A percentile compares a stretch with the other conserved stretches of the same genome.
phyloP scores from a whole-genome alignment of 2,888 invertebrate species.

The Ectemnius cavifrons region DNA sequence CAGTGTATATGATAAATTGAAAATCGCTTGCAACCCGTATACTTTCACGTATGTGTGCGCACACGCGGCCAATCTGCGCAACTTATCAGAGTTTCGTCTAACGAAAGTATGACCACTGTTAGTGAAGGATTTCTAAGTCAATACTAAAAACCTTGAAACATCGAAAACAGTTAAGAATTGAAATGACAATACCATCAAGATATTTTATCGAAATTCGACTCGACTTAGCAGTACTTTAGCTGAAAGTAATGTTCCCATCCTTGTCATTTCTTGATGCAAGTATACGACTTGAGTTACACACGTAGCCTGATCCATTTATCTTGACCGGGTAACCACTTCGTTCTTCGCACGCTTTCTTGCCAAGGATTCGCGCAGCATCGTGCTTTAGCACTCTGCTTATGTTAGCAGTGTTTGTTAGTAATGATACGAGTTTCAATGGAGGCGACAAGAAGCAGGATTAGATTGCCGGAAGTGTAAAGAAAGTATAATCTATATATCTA shows the following conservation, averaged over 20 bases:
- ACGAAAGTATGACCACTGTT: neutral
- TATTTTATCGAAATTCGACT: constrained; percentile 38
- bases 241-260: constrained; percentile 42
- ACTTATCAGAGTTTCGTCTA: constrained; percentile 9
- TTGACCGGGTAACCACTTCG: constrained; percentile 2
- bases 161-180: constrained; percentile 39
- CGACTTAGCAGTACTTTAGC: constrained; percentile 44
- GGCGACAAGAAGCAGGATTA: too few relatives aligned
- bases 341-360: constrained; percentile 6
- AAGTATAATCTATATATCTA: too few relatives aligned
- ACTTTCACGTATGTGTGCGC: constrained; percentile 29
- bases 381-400: neutral
- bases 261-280: neutral
- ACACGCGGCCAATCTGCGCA: constrained; percentile 26
- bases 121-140: neutral
- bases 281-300: neutral
- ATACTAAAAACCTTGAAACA: too few relatives aligned
- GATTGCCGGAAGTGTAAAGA: too few relatives aligned
- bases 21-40: constrained; percentile 1
- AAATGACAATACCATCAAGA: constrained; percentile 10
- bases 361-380: constrained; percentile 6
- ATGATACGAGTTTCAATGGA: too few relatives aligned
- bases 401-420: neutral
- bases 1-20: constrained; percentile 9
- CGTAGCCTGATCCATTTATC: neutral